phyloP scores from a whole-genome alignment of 2,113 vertebrate genomes.

The Ondatra zibethicus region DNA sequence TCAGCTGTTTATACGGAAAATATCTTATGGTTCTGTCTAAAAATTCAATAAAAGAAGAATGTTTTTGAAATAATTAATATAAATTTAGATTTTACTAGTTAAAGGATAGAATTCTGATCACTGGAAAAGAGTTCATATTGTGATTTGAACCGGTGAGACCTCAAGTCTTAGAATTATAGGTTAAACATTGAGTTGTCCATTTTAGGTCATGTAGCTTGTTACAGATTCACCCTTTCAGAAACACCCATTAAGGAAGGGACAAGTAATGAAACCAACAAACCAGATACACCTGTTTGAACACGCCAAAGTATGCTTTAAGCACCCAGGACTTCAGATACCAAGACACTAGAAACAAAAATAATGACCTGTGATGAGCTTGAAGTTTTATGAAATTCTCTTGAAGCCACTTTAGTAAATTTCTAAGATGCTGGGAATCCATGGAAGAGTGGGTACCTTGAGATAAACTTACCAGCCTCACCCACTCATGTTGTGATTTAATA shows the following conservation, averaged over 20 bases:
- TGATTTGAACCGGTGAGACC: not conserved
- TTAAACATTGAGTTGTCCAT: not conserved
- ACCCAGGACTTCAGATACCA: not conserved
- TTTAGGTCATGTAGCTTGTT: not conserved
- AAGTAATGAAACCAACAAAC: not conserved
- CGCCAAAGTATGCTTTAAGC: not conserved
- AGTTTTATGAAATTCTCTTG: not conserved
- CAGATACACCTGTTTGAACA: not conserved
- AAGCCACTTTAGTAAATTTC: not conserved
- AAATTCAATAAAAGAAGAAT: not conserved
- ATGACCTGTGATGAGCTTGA: not conserved
- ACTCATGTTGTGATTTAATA: not conserved
- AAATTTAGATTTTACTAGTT: not conserved
- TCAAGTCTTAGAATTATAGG: not conserved
- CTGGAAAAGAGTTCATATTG: not conserved
- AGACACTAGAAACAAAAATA: not conserved
- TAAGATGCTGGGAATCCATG: not conserved
- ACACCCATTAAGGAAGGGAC: not conserved
- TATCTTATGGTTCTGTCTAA: not conserved
- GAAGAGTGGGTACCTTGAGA: not conserved
- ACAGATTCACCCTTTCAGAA: not conserved
- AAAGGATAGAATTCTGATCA: not conserved
- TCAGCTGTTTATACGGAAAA: not conserved
- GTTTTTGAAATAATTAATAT: not conserved
- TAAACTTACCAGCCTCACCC: not conserved